Conservation (phyloP, 2,888 invertebrate species). For the Lordiphosa andalusiaca region DNA sequence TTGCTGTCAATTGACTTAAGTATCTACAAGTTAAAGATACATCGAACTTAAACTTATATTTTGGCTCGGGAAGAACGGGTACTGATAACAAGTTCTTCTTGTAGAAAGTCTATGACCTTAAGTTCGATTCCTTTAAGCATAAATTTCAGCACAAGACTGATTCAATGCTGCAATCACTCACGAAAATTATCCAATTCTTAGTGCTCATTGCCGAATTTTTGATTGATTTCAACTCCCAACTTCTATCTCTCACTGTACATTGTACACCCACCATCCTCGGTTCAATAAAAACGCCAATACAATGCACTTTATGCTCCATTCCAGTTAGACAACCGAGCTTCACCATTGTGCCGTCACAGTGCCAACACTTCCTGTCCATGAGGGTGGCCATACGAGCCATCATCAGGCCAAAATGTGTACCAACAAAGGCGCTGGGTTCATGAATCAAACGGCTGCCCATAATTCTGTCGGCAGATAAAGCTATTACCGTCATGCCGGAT, state of each 20-base stretch:
- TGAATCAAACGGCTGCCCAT: conserved; percentile 78
- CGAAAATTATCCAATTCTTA: no score
- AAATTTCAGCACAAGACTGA: no score
- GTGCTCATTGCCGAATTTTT: no score
- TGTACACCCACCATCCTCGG: conserved; percentile 14
- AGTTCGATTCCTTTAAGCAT: no score
- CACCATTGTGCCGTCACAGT: conserved; percentile 32
- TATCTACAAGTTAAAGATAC: no score
- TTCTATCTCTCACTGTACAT: conserved; percentile 20
- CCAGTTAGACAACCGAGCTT: conserved; percentile 41
- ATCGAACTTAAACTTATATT: no score
- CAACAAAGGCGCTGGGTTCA: conserved; percentile 50
- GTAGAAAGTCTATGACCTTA: no score
- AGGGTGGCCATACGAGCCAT: conserved; percentile 23
- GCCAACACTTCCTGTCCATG: conserved; percentile 38
- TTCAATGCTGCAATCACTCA: no score
- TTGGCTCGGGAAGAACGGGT: no score
- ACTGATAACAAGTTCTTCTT: no score
- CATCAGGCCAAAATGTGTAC: conserved; percentile 13
- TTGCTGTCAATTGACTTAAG: no score
- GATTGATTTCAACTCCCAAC: background rate
- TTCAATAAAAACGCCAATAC: conserved; percentile 19
- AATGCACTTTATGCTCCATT: conserved; percentile 40
- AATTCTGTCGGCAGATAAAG: conserved; percentile 80
- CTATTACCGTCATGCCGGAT: conserved; percentile 76